Conservation (phyloP, 2,888 invertebrate genomes). For the Mylabris sibirica region DNA sequence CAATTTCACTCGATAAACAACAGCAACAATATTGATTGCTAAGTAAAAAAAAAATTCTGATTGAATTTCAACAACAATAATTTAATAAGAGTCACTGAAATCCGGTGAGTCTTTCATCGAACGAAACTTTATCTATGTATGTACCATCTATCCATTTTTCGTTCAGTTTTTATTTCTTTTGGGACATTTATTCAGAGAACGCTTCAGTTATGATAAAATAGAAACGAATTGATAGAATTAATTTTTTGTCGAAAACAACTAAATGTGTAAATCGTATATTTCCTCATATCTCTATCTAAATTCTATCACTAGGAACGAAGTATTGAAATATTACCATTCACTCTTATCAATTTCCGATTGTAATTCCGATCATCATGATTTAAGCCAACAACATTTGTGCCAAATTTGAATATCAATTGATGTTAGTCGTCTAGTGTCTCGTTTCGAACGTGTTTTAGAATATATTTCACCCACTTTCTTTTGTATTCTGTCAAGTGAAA, state of each 20-base stretch:
- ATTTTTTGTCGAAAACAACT: neutral
- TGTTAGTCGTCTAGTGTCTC: neutral
- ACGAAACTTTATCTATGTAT: neutral
- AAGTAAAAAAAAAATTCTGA: neutral
- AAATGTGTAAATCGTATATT: neutral
- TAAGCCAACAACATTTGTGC: constrained; percentile 1
- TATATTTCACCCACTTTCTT: neutral
- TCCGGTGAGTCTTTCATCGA: neutral
- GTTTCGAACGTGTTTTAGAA: neutral
- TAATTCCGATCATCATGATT: neutral
- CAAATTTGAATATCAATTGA: constrained; percentile 4
- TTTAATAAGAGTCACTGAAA: constrained; percentile 1
- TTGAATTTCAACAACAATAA: neutral
- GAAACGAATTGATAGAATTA: neutral
- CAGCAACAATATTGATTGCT: neutral
- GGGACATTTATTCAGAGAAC: neutral
- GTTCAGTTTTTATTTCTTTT: neutral
- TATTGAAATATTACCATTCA: neutral
- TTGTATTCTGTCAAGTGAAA: neutral
- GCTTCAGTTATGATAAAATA: neutral
- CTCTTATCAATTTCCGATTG: neutral
- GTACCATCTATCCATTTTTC: neutral
- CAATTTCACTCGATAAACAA: neutral
- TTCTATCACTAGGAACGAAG: neutral
- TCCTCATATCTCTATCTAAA: neutral